These are phyloP conservation scores for Dryobotodes eremita DNA, from an alignment of 2,888 invertebrate species.

Conservation along the genomic window DNA sequence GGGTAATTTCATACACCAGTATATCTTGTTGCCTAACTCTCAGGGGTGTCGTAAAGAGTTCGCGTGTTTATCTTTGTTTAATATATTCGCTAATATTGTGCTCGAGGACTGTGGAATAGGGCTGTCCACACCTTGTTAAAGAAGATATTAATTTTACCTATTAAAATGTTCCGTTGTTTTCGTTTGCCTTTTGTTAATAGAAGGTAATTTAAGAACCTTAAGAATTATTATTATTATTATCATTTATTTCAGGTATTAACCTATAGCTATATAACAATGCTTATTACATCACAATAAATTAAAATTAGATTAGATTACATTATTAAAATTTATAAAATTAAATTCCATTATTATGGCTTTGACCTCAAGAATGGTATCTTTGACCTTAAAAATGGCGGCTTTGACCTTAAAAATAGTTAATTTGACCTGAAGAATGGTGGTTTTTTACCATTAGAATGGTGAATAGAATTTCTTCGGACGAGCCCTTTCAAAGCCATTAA, in stretches of 20 bases:
- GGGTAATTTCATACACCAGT: constrained; percentile 17
- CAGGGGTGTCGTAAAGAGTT: constrained; percentile 26
- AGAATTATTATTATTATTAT: too few species aligned
- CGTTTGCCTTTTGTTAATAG: neutral
- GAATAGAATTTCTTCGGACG: neutral
- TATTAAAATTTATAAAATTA: too few species aligned
- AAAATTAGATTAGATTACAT: too few species aligned
- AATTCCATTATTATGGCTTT: too few species aligned
- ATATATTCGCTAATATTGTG: constrained; percentile 33
- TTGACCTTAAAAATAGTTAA: neutral
- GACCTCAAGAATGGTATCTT: too few species aligned
- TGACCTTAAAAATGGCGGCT: neutral
- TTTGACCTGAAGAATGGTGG: neutral
- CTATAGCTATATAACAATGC: too few species aligned
- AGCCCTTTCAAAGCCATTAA: neutral
- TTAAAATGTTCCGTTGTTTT: neutral
- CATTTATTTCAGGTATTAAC: too few species aligned
- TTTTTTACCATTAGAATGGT: neutral
- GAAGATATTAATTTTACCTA: neutral
- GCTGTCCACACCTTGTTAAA: constrained; percentile 9
- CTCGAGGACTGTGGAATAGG: constrained; percentile 7
- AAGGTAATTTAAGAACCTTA: neutral
- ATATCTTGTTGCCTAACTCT: constrained; percentile 30
- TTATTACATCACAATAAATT: too few species aligned
- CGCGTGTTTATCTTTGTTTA: constrained; percentile 37